Percentiles rank a stretch among this genome's conserved stretches.
Conservation (phyloP, 1,140 invertebrate species). For the Babylonia areolata region DNA sequence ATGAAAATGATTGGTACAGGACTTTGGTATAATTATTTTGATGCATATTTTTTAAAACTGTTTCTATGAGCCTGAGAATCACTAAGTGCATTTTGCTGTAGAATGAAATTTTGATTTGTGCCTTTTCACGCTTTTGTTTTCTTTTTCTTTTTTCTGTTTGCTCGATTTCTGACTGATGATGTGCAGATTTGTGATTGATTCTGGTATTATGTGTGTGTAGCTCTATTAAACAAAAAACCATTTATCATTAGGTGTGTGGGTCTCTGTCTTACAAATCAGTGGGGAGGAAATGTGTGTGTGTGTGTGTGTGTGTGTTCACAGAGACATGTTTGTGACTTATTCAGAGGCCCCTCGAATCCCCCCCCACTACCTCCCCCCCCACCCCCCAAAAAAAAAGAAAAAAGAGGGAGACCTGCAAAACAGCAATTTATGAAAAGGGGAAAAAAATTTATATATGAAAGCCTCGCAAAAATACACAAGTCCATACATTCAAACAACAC, state of each 20-base stretch:
- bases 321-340: no score
- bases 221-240: not conserved
- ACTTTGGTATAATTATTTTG: not conserved
- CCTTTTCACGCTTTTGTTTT: slow-evolving; percentile 2
- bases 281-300: no score
- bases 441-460: no score
- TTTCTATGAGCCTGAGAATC: not conserved
- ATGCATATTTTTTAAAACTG: not conserved
- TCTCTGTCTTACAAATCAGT: no score
- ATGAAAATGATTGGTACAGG: not conserved
- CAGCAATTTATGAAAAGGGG: no score
- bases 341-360: no score
- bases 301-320: no score
- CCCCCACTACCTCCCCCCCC: no score
- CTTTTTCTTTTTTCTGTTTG: not conserved
- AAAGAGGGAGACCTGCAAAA: no score
- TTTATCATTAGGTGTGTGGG: not conserved
- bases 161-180: not conserved
- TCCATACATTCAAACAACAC: no score
- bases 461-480: no score
- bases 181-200: not conserved
- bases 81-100: not conserved
- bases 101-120: not conserved
- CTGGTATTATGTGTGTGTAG: not conserved
- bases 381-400: no score